Evolutionary conservation across 1,140 invertebrate species (phyloP), one percentile per base, ranked within the genome.

Genomic region (Asbolus verrucosus): DNA sequence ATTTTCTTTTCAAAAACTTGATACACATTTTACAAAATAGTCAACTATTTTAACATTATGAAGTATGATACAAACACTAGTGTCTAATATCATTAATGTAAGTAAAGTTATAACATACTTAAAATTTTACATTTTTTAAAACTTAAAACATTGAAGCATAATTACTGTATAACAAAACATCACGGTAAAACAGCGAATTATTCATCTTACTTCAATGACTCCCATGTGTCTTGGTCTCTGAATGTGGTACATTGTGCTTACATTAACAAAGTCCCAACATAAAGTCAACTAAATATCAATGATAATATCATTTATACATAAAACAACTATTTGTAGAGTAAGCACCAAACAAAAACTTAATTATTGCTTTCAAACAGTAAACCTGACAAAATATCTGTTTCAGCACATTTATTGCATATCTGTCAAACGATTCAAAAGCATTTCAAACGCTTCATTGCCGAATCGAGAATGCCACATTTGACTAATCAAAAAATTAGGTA

Each of bases 391-490:
- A 54, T 30, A 54, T 30, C 46, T 6, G 9, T 54, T 36, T 27
- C 3, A 4, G 5, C 5, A 36, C 33, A 61, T 11, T 61, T 65
- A 65, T 31, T 30, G 19, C 38, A 65, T 24, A 14, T 43, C 36
- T 14, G 11, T 30, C 0, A 65, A 13, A 9, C 41, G 62, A 46
- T 65, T 43, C 1, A 65, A 11, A 13, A 65, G 38, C 11, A 24
- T 46, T 14, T 65, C 62, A 31, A 65, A 65, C 8, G 38, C 11
- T 14, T 65, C 62, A 16, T 46, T 41, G 1, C 36, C 36, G 31
- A 41, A 65, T 11, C 27, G 36, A 2, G 27, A 43, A 11, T 9
- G 14, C 62, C 62, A 65, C 62, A 65, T 65, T 30, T 50, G 62
- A 31, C 38, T 27, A 5, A 65, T 43, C 30, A 65, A 24, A 65